Evolutionary conservation across 1,140 invertebrate genomes (phyloP).

Genomic region (Rhagoletis pomonella): DNA sequence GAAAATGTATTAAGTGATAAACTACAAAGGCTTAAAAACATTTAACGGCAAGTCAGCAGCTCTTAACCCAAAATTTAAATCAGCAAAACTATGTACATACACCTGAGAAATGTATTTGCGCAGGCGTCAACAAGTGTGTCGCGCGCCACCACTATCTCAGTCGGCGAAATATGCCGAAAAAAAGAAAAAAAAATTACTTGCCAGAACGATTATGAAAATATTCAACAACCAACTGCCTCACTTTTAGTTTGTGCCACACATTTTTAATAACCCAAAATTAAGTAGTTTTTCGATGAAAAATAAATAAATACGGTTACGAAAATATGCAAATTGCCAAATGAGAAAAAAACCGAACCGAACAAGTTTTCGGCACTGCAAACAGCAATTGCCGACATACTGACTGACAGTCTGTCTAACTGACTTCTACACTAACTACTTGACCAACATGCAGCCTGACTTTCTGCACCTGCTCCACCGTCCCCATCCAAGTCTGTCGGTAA

Average conservation of each 20-base stretch:
- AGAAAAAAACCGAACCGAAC: not conserved
- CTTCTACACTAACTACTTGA: slow-evolving; percentile 8
- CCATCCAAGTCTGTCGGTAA: not conserved
- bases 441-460: not conserved
- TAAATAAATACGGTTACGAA: slow-evolving; percentile 14
- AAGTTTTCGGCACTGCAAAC: not conserved
- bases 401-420: slow-evolving; percentile 3
- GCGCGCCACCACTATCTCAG: slow-evolving; percentile 4
- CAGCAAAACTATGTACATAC: not conserved
- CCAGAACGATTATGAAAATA: not conserved
- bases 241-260: slow-evolving; percentile 14
- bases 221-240: slow-evolving; percentile 4
- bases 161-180: not conserved
- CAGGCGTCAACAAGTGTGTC: slow-evolving; percentile 44
- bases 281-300: not conserved
- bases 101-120: slow-evolving; percentile 39
- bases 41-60: not conserved
- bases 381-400: not conserved
- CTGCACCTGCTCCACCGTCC: slow-evolving; percentile 24
- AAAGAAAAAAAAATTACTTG: not conserved
- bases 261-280: slow-evolving; percentile 26
- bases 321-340: slow-evolving; percentile 15
- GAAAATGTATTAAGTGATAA: not conserved
- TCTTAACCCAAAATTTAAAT: not conserved
- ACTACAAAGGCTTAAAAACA: not conserved